phyloP scores from a whole-genome alignment of 2,888 invertebrate genomes.

The Steinernema carpocapsae region DNA sequence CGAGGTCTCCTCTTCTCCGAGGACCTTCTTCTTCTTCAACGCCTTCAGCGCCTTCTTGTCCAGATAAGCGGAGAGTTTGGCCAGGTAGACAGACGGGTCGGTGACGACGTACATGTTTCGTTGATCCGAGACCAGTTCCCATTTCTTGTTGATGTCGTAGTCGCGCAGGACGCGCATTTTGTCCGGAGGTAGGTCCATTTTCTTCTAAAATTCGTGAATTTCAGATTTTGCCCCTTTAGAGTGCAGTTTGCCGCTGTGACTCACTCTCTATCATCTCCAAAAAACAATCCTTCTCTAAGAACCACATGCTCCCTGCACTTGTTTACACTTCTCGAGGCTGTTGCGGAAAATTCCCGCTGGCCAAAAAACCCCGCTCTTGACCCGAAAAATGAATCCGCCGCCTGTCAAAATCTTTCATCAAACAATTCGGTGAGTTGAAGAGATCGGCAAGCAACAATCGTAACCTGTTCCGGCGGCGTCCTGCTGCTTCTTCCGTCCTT shows the following conservation, averaged over 20 bases:
- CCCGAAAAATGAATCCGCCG: constrained; percentile 5
- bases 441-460: constrained; percentile 19
- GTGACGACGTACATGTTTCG: constrained; percentile 93
- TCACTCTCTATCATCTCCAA: no score
- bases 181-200: constrained; percentile 98
- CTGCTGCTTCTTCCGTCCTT: constrained; percentile 29
- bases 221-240: background rate
- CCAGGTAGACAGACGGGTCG: constrained; percentile 92
- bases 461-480: constrained; percentile 12
- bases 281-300: constrained; percentile 13
- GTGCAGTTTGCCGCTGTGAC: no score
- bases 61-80: constrained; percentile 90
- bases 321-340: constrained; percentile 6
- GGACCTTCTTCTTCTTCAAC: constrained; percentile 70
- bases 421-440: constrained; percentile 17
- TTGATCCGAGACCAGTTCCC: constrained; percentile 99
- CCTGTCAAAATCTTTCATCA: background rate
- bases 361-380: background rate
- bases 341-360: background rate
- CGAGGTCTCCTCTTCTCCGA: constrained; percentile 78
- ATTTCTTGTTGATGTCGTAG: constrained; percentile 97
- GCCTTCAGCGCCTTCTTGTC: constrained; percentile 75
- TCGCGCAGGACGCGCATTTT: constrained; percentile 92
- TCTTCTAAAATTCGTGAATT: constrained; percentile 77
- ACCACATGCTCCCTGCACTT: background rate